Evolutionary conservation across 2,797 vertebrate species (phyloP).

Genomic region (Clamator glandarius): DNA sequence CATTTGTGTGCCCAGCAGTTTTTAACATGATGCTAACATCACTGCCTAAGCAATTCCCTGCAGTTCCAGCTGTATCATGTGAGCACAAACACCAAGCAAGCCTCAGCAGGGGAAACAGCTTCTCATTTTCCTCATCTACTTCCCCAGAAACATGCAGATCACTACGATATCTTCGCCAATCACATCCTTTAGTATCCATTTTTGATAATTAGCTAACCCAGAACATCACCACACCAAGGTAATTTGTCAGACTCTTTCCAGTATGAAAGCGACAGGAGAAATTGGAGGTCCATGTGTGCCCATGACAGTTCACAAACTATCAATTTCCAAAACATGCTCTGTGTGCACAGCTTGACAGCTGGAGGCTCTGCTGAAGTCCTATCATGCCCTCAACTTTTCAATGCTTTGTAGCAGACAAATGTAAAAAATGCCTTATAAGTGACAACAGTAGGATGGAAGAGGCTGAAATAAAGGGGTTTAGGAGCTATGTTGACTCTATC

Average conservation of each 20-base stretch:
- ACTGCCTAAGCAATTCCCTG: background rate
- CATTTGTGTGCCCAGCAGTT: background rate
- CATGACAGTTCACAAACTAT: background rate
- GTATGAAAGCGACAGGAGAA: slow-evolving; percentile 24
- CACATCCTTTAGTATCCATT: background rate
- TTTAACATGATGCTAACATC: background rate
- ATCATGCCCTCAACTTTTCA: slow-evolving; percentile 10
- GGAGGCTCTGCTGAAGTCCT: slow-evolving; percentile 27
- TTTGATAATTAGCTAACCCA: background rate
- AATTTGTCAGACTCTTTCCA: slow-evolving; percentile 6
- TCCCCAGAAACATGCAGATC: background rate
- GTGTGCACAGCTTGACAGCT: background rate
- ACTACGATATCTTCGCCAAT: background rate
- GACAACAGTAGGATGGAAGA: background rate
- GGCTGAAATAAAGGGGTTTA: background rate
- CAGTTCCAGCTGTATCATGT: background rate
- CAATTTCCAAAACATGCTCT: slow-evolving; percentile 13
- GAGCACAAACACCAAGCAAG: background rate
- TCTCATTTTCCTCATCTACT: background rate
- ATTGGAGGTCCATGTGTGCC: background rate
- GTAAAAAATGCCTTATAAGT: background rate
- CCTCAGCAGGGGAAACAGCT: background rate
- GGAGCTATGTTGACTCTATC: background rate
- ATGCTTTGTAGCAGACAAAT: slow-evolving; percentile 1
- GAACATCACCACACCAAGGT: background rate